Evolutionary conservation across 2,797 vertebrate species (phyloP), one percentile per base, ranked within the genome.

Genomic region (Melanotaenia pygmaea): DNA sequence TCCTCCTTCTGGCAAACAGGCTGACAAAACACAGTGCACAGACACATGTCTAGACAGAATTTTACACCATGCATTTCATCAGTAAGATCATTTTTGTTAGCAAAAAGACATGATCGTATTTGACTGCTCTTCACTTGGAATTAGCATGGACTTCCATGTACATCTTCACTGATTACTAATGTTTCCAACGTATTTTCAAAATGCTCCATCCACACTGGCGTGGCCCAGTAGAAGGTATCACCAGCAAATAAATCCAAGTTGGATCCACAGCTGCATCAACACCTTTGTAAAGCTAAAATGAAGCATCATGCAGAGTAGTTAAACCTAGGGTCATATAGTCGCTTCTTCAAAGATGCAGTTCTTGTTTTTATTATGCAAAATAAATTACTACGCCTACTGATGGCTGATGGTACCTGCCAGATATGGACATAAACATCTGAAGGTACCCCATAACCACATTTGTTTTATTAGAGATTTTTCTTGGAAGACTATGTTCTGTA

Each of bases 81-180:
- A 63, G 61, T 69, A 26, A 11, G 53, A 67, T 67, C 43, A 75
- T 70, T 16, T 62, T 64, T 74, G 38, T 68, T 35, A 59, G 14
- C 1, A 16, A 37, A 26, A 59, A 13, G 11, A 37, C 20, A n/a
- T 6, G n/a, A n/a, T 30, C 28, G 32, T 20, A 20, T 7, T 34
- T 5, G 56, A 18, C 30, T 30, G 53, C 18, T 47, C 45, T 47
- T 47, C 45, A n/a, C 9, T 1, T 53, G 22, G 10, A 12, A 53
- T 26, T 12, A 53, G 24, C 22, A 53, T 53, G 24, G 10, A 53
- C 51, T 24, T 53, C 51, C 11, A 53, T 50, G 18, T 50, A 20
- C 20, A 7, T 53, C 3, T 53, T 53, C 18, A 8, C 20, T 47
- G 45, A 47, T 9, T 7, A 47, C 20, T 12, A 53, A 53, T 53